Base-by-base conservation (phyloP, 2,888 invertebrate species). In the Chydorus sphaericus region DNA sequence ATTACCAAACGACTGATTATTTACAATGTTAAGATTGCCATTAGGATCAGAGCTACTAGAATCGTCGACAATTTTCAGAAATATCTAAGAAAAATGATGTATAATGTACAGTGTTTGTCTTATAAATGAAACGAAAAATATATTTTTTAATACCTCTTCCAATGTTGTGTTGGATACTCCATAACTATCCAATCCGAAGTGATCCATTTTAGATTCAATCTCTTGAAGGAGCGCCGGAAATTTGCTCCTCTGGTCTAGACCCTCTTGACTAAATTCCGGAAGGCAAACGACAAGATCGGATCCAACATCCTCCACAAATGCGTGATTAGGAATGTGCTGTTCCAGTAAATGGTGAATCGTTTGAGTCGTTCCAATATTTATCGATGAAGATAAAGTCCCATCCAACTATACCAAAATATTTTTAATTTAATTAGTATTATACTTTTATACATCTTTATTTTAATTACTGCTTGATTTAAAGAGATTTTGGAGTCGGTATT, bases 131-230 rank as follows among this genome's bases (percentile, higher is more conserved):
- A n/a, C n/a, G n/a, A n/a, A n/a, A n/a, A n/a, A n/a, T n/a, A n/a
- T n/a, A n/a, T n/a, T n/a, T 38, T 8, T 38, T 6, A 62, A 48
- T 60, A 77, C 76, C 69, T 78, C 77, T 66, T 78, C 78, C 16
- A 78, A 65, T 29, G 75, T 73, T 1, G 77, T 76, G 62, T 78
- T 77, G 14, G 76, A 75, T 14, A 78, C 70, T 20, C 78, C 78
- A 64, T 76, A 78, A 54, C 74, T 73, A 44, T 70, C 67, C 37
- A 77, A 68, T 26, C 70, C 69, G 10, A 76, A 64, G 2, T 63
- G 61, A 1, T 61, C 58, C 58, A 67, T 62, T 39, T 68, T 65
- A 2, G 59, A 56, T 56, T 76, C 75, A 14, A 77, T 63, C 14
- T 29, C 33, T 8, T 39, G 39, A 18, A 29, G 60, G 16, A 54